Conservation (phyloP, 2,797 vertebrate species). For the Gadopsis marmoratus region DNA sequence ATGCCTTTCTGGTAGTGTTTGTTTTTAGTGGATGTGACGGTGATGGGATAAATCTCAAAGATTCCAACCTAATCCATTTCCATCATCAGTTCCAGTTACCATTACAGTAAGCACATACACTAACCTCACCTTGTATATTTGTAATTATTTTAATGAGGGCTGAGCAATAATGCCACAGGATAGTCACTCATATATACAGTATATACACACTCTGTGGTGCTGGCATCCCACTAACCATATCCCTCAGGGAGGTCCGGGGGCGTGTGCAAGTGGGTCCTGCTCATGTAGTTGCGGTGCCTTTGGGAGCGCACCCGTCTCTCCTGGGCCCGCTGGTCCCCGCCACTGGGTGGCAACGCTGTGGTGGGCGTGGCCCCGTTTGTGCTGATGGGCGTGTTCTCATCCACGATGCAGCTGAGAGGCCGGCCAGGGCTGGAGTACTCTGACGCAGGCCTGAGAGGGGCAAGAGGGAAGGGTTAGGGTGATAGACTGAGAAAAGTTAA, state of each 20-base stretch:
- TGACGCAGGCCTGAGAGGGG: constrained; percentile 89
- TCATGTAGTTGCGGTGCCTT: constrained; percentile 99
- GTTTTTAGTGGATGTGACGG: too few relatives aligned
- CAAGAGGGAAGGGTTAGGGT: not conserved
- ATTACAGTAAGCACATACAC: not conserved
- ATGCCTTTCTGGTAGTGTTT: not conserved
- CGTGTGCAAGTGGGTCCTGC: constrained; percentile 97
- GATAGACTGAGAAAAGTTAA: not conserved
- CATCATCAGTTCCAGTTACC: not conserved
- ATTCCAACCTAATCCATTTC: not conserved
- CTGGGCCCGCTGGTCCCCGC: constrained; percentile 90
- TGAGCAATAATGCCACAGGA: not conserved
- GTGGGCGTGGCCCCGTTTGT: constrained; percentile 91
- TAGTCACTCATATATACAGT: not conserved
- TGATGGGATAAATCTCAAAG: too few relatives aligned
- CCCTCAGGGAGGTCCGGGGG: constrained; percentile 97
- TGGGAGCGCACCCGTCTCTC: constrained; percentile 96
- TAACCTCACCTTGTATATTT: not conserved
- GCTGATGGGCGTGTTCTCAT: constrained; percentile 95
- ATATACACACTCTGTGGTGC: not conserved
- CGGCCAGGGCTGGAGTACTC: constrained; percentile 97
- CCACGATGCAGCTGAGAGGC: constrained; percentile 96
- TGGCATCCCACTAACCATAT: constrained; percentile 88
- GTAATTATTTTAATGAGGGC: not conserved
- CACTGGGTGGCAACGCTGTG: constrained; percentile 84